A percentile compares a stretch with the other conserved stretches of the same genome.
phyloP scores from a whole-genome alignment of 2,797 vertebrate genomes.

The Enteromius argenteus region DNA sequence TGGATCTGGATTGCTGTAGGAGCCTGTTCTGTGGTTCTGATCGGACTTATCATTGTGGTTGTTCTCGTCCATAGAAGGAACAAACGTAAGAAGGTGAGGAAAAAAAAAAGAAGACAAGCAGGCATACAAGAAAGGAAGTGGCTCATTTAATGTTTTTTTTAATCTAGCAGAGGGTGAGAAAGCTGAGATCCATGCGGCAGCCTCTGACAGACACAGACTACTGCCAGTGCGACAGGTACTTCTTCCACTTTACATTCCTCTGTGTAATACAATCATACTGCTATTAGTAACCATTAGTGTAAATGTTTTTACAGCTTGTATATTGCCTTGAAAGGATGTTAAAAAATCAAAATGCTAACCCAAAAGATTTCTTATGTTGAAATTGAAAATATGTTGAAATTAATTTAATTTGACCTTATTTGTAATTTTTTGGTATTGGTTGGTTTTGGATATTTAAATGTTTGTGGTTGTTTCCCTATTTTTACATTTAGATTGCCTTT shows the following conservation, averaged over 20 bases:
- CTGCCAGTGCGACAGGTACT: slow-evolving; percentile 77
- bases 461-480: not conserved
- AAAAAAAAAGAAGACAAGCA: not conserved
- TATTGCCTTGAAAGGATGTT: not conserved
- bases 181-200: slow-evolving; percentile 58
- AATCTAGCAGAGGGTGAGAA: slow-evolving; percentile 62
- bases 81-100: slow-evolving; percentile 70
- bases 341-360: too few relatives aligned
- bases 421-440: not conserved
- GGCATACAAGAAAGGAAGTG: not conserved
- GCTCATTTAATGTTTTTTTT: not conserved
- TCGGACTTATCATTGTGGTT: slow-evolving; percentile 59
- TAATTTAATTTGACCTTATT: too few relatives aligned
- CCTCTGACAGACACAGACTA: slow-evolving; percentile 59
- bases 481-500: slow-evolving; percentile 22
- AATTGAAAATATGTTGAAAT: not conserved
- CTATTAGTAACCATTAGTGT: not conserved
- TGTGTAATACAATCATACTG: not conserved
- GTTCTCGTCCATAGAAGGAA: slow-evolving; percentile 58
- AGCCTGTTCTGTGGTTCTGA: slow-evolving; percentile 59
- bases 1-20: slow-evolving; percentile 73
- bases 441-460: not conserved
- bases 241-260: not conserved
- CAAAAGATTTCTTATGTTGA: not conserved
- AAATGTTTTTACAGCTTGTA: not conserved